phyloP scores from a whole-genome alignment of 1,140 invertebrate species.

The Paraescarpia echinospica region DNA sequence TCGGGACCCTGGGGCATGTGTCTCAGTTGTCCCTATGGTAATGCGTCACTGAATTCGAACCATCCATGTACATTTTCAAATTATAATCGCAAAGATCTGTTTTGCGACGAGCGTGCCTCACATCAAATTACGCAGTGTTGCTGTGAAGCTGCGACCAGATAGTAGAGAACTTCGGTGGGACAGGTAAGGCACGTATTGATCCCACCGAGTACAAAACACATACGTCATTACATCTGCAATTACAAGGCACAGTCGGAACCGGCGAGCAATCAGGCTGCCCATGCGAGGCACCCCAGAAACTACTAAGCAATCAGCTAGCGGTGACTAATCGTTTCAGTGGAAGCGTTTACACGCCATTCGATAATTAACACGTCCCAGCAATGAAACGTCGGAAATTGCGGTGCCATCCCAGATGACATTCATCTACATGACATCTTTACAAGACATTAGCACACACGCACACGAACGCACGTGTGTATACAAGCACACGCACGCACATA shows the following conservation, averaged over 20 bases:
- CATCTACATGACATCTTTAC: background rate
- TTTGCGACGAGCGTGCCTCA: too few species aligned
- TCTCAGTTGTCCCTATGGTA: too few species aligned
- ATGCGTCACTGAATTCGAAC: too few species aligned
- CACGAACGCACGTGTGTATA: too few species aligned
- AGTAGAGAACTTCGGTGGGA: background rate
- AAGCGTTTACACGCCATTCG: background rate
- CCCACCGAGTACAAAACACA: background rate
- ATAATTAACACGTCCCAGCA: background rate
- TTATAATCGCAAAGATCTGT: too few species aligned
- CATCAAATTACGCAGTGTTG: too few species aligned
- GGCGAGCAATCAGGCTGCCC: background rate
- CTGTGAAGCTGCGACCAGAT: too few species aligned
- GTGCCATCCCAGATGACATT: background rate
- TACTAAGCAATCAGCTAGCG: background rate
- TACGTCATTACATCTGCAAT: background rate
- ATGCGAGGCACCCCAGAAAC: background rate
- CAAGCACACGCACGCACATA: too few species aligned
- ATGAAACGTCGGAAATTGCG: background rate
- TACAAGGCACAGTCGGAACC: background rate
- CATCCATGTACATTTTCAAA: too few species aligned
- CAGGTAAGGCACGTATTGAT: too few species aligned
- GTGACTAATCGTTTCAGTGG: background rate
- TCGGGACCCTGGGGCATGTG: too few species aligned
- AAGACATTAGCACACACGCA: background rate